Evolutionary conservation across 2,797 vertebrate species (phyloP).

Genomic region (Urosaurus nigricauda): DNA sequence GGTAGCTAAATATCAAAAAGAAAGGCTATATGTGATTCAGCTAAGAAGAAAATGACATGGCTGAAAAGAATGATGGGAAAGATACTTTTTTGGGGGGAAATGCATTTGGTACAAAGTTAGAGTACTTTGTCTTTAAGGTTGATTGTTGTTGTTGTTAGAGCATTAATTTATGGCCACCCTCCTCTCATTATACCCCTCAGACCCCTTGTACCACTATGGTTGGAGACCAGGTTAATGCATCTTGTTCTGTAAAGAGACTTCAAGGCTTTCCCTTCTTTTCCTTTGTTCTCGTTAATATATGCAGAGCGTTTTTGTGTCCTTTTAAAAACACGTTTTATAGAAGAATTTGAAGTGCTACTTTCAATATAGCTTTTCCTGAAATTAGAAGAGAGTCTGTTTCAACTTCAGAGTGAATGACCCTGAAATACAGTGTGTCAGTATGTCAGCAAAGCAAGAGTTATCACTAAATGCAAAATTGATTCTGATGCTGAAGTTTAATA

Average conservation of each 20-base stretch:
- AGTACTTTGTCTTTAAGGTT: too few relatives aligned
- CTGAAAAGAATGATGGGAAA: too few relatives aligned
- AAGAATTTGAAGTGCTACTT: conserved; percentile 26
- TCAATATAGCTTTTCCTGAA: background rate
- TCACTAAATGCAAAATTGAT: background rate
- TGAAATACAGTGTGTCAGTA: background rate
- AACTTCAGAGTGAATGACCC: conserved; percentile 5
- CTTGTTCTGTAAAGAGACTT: conserved; percentile 45
- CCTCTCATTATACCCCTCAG: too few relatives aligned
- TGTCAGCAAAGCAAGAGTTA: conserved; percentile 18
- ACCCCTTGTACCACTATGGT: background rate
- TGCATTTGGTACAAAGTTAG: too few relatives aligned
- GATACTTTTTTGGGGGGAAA: too few relatives aligned
- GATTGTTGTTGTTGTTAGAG: too few relatives aligned
- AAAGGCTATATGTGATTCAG: too few relatives aligned
- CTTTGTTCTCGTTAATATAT: conserved; percentile 32
- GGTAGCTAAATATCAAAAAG: too few relatives aligned
- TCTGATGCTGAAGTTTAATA: background rate
- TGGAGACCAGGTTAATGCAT: conserved; percentile 39
- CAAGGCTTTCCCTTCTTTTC: conserved; percentile 37
- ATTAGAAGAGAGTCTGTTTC: conserved; percentile 28
- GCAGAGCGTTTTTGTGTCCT: background rate
- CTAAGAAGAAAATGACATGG: too few relatives aligned
- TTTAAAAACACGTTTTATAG: background rate
- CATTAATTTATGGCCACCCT: too few relatives aligned